Evolutionary conservation across 1,140 invertebrate genomes (phyloP).

Genomic region (Ephestia elutella): DNA sequence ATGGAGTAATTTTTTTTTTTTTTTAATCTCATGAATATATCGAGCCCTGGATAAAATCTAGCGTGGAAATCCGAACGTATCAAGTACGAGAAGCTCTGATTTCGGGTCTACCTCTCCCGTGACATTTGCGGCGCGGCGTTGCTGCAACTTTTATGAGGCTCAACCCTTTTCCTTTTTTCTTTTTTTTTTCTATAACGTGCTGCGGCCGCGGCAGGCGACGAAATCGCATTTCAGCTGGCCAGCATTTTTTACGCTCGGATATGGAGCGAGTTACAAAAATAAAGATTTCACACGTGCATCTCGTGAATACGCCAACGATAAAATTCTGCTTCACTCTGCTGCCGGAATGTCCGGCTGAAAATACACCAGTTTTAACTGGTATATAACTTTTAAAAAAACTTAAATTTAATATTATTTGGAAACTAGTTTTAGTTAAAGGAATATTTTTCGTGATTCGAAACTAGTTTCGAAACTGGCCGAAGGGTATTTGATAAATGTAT

Average conservation of each 20-base stretch:
- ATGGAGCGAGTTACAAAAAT: conserved; percentile 34
- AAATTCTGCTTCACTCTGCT: neutral
- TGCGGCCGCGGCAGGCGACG: conserved; percentile 32
- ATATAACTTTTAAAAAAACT: neutral
- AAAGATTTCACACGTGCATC: conserved; percentile 32
- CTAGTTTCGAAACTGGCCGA: no score
- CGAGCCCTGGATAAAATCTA: no score
- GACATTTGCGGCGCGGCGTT: conserved; percentile 16
- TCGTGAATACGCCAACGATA: neutral
- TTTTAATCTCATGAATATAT: no score
- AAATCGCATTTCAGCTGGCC: conserved; percentile 47
- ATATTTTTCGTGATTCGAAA: no score
- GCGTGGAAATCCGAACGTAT: no score
- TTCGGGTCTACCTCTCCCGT: neutral
- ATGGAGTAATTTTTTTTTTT: no score
- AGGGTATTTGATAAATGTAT: no score
- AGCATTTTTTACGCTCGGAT: conserved; percentile 47
- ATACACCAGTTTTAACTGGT: neutral
- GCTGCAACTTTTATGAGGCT: conserved; percentile 62
- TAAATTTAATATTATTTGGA: no score
- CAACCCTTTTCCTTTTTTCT: conserved; percentile 29
- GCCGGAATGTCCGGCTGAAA: neutral
- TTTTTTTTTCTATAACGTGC: conserved; percentile 38
- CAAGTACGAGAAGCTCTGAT: neutral
- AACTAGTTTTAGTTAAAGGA: no score